These are phyloP conservation scores for Pristionchus fissidentatus DNA, from an alignment of 2,888 invertebrate genomes.

Conservation along the genomic window DNA sequence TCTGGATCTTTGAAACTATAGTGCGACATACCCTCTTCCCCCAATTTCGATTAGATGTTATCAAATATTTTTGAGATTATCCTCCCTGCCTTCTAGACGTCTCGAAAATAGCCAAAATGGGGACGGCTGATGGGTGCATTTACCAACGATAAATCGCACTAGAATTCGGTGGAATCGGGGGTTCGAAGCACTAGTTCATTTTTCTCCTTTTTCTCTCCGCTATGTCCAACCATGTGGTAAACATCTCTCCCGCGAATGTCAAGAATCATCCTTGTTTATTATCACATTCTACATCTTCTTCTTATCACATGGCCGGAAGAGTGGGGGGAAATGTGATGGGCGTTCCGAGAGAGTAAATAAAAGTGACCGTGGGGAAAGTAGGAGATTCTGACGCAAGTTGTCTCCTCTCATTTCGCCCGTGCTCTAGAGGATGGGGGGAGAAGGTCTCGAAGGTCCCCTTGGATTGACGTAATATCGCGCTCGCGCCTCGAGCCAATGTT, in stretches of 20 bases:
- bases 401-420: not conserved
- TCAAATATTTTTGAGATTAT: no score
- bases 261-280: not conserved
- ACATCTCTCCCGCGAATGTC: not conserved
- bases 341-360: constrained; percentile 7
- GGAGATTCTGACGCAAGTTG: constrained; percentile 20
- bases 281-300: no score
- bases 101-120: no score
- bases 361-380: not conserved
- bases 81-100: no score
- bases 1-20: no score
- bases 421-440: not conserved
- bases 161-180: not conserved
- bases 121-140: no score
- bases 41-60: no score
- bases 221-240: not conserved
- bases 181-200: not conserved
- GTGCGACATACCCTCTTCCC: no score
- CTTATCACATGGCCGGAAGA: constrained; percentile 33
- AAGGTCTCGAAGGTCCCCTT: not conserved
- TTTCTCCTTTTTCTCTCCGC: not conserved
- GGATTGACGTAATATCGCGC: constrained; percentile 13
- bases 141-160: not conserved
- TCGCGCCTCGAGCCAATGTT: constrained; percentile 11
- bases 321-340: not conserved